phyloP scores from a whole-genome alignment of 2,888 invertebrate species.

The Plagodis pulveraria region DNA sequence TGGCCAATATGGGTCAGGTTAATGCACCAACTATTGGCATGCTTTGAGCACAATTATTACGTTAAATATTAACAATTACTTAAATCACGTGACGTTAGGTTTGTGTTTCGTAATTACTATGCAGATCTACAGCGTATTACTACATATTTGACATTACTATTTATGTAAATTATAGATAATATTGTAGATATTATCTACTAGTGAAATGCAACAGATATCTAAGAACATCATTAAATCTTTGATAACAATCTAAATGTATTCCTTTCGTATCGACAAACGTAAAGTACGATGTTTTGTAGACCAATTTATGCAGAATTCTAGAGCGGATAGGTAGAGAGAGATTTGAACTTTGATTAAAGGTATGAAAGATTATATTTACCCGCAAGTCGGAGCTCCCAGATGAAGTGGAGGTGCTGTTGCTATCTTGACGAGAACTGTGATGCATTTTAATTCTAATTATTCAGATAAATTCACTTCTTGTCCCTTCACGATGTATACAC shows the following conservation, averaged over 20 bases:
- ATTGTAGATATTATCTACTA: not conserved
- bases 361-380: constrained; percentile 54
- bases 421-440: constrained; percentile 62
- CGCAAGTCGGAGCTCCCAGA: constrained; percentile 73
- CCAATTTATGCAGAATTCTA: constrained; percentile 11
- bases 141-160: no score
- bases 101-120: no score
- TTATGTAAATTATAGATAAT: no score
- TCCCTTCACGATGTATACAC: constrained; percentile 7
- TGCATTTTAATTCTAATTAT: constrained; percentile 46
- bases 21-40: constrained; percentile 23
- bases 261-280: constrained; percentile 9
- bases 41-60: not conserved
- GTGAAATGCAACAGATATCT: not conserved
- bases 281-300: constrained; percentile 12
- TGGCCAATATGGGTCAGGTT: constrained; percentile 25
- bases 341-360: constrained; percentile 3
- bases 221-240: constrained; percentile 10
- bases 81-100: no score
- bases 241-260: constrained; percentile 15
- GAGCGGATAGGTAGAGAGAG: not conserved
- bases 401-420: constrained; percentile 71
- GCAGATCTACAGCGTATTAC: no score
- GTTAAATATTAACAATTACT: no score
- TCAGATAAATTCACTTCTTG: constrained; percentile 22